These are phyloP conservation scores for Poecilia latipinna DNA, from an alignment of 2,113 vertebrate genomes.

Conservation along the genomic window DNA sequence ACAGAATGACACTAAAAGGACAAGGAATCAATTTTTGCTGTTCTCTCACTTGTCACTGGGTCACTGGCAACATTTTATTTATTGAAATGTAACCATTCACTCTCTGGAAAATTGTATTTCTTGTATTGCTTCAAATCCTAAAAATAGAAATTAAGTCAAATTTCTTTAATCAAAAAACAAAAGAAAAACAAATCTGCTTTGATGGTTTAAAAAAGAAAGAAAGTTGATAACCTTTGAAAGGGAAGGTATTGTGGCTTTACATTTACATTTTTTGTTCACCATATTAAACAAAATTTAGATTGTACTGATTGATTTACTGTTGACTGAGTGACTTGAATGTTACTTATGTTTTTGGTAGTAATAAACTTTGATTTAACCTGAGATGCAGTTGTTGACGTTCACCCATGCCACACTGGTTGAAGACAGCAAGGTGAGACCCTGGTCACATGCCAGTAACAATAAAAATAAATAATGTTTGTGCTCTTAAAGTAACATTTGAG, in stretches of 20 bases:
- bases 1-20: too few species aligned
- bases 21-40: too few species aligned
- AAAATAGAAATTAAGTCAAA: too few species aligned
- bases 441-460: slow-evolving; percentile 4
- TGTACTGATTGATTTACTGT: neutral
- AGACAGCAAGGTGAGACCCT: slow-evolving; percentile 8
- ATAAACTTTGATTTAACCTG: neutral
- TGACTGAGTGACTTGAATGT: neutral
- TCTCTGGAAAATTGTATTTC: too few species aligned
- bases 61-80: too few species aligned
- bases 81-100: too few species aligned
- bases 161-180: too few species aligned
- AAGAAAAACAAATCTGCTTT: too few species aligned
- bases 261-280: neutral
- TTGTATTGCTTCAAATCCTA: too few species aligned
- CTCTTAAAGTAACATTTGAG: slow-evolving; percentile 12
- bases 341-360: neutral
- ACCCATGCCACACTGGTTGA: neutral
- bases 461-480: neutral
- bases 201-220: too few species aligned
- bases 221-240: neutral
- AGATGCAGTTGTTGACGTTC: slow-evolving; percentile 5
- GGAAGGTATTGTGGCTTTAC: too few species aligned
- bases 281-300: neutral
- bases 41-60: too few species aligned